phyloP scores from a whole-genome alignment of 2,113 vertebrate species.

The Paratilapia polleni region DNA sequence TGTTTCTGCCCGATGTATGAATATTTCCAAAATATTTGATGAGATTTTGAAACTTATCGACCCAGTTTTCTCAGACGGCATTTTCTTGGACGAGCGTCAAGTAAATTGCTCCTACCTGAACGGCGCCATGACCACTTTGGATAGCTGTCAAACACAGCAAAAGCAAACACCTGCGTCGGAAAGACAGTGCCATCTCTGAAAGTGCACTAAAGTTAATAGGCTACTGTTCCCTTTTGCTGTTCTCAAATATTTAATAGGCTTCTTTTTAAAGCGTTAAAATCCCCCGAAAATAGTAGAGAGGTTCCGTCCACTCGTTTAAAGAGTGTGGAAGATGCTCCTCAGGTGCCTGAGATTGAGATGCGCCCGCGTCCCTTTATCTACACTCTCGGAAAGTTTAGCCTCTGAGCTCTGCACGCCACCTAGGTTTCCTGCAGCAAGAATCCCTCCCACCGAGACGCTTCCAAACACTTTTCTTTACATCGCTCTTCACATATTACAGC shows the following conservation, averaged over 20 bases:
- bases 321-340: constrained; percentile 56
- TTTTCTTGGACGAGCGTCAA: background rate
- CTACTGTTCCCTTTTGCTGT: background rate
- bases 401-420: constrained; percentile 49
- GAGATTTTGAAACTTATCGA: background rate
- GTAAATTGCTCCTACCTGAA: constrained; percentile 70
- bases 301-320: background rate
- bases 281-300: background rate
- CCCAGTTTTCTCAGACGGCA: background rate
- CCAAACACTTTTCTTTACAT: constrained; percentile 15
- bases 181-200: constrained; percentile 59
- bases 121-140: constrained; percentile 58
- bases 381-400: constrained; percentile 40
- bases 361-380: constrained; percentile 38
- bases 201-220: constrained; percentile 9
- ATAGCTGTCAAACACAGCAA: constrained; percentile 73
- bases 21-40: background rate
- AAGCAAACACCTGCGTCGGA: constrained; percentile 69
- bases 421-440: constrained; percentile 53
- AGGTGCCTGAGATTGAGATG: constrained; percentile 62
- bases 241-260: background rate
- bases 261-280: background rate
- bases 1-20: background rate
- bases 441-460: constrained; percentile 74
- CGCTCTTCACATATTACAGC: background rate